Percentiles rank a stretch among this genome's conserved stretches.
phyloP scores from a whole-genome alignment of 2,797 vertebrate genomes.

The Somateria mollissima region DNA sequence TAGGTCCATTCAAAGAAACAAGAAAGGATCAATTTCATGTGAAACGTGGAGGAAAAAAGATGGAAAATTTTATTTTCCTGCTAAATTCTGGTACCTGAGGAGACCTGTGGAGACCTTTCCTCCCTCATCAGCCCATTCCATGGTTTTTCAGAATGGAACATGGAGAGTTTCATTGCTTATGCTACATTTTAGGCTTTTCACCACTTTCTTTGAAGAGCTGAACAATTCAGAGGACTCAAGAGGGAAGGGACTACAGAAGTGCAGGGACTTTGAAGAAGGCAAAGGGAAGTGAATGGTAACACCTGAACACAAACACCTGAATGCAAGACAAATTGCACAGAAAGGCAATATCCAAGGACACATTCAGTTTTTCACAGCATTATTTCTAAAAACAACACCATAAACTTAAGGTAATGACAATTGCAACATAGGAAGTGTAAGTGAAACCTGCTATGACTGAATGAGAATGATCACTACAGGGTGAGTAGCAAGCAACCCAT shows the following conservation, averaged over 20 bases:
- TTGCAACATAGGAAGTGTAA: fast-evolving
- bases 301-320: no score
- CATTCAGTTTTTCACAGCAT: not conserved
- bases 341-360: not conserved
- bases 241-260: not conserved
- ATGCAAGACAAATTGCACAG: no score
- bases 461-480: not conserved
- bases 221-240: not conserved
- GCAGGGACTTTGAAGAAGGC: fast-evolving
- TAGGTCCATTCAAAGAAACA: not conserved
- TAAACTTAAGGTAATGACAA: not conserved
- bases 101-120: not conserved
- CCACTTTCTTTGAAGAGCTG: not conserved
- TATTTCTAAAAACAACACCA: not conserved
- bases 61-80: fast-evolving
- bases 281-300: not conserved
- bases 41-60: not conserved
- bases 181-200: not conserved
- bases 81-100: not conserved
- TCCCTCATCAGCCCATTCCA: not conserved
- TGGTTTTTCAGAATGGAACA: not conserved
- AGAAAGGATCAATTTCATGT: not conserved
- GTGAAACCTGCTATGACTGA: not conserved
- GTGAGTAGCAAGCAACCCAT: fast-evolving
- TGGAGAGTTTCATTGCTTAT: not conserved